Evolutionary conservation across 2,888 invertebrate genomes (phyloP).

Genomic region (Loripinus fragilis): DNA sequence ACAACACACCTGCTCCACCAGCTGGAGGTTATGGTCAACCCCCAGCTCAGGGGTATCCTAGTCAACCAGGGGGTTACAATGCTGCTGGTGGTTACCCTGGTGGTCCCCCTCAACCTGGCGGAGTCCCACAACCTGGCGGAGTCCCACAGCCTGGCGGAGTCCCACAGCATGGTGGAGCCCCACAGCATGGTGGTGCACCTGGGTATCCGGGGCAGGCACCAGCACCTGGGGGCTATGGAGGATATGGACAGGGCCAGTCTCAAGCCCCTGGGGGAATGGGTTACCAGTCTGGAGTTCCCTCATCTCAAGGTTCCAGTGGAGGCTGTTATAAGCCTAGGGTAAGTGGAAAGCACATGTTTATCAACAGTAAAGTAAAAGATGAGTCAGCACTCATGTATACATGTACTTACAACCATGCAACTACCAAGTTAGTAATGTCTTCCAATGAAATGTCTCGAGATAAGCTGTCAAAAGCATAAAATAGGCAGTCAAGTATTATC

Average conservation of each 20-base stretch:
- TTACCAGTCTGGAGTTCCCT: constrained; percentile 23
- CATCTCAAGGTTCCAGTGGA: not conserved
- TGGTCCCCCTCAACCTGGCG: constrained; percentile 20
- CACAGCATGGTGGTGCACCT: constrained; percentile 36
- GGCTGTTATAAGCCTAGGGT: constrained; percentile 61
- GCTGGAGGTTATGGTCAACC: constrained; percentile 46
- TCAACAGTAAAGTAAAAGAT: no score
- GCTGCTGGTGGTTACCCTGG: constrained; percentile 45
- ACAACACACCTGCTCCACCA: constrained; percentile 48
- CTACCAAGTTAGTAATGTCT: no score
- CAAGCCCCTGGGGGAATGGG: constrained; percentile 50
- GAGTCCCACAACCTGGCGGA: constrained; percentile 32
- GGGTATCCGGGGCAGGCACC: constrained; percentile 40
- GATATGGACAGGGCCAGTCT: constrained; percentile 21
- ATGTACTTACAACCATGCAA: no score
- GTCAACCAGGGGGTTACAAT: constrained; percentile 43
- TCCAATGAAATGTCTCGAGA: no score
- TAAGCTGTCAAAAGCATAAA: no score
- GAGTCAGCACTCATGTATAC: no score
- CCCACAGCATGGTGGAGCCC: constrained; percentile 8
- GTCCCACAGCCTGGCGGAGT: constrained; percentile 44
- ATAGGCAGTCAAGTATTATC: no score
- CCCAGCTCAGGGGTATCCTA: constrained; percentile 36
- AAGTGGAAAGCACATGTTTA: constrained; percentile 19
- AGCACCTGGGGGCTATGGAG: constrained; percentile 37